A percentile compares a stretch with the other conserved stretches of the same genome.
Conservation (phyloP, 2,888 invertebrate genomes). For the Gandaritis pyraliata region DNA sequence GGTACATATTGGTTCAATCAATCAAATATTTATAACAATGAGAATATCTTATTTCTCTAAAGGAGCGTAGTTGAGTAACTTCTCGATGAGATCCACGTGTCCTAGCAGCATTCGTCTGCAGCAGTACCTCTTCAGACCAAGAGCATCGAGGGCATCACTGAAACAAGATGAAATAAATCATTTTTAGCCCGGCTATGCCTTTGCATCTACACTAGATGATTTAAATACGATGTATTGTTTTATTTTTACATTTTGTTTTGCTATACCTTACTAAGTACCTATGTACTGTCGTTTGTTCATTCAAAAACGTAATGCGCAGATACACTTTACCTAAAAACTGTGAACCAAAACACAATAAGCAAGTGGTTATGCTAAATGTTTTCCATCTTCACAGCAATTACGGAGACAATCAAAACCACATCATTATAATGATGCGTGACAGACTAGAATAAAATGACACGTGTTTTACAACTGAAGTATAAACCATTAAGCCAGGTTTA, state of each 20-base stretch:
- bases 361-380: not conserved
- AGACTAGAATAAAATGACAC: not conserved
- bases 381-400: constrained; percentile 12
- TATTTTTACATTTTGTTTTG: no score
- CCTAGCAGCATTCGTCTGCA: constrained; percentile 99
- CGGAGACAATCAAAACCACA: constrained; percentile 28
- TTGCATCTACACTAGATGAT: no score
- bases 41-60: constrained; percentile 90
- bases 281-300: no score
- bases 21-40: not conserved
- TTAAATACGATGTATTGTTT: no score
- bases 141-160: constrained; percentile 98
- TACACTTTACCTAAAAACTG: no score
- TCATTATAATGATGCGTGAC: constrained; percentile 17
- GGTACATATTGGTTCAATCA: not conserved
- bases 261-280: no score
- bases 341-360: no score
- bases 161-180: constrained; percentile 45
- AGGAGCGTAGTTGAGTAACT: constrained; percentile 99
- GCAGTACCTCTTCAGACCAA: constrained; percentile 98
- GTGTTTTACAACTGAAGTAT: not conserved
- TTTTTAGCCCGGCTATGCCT: no score
- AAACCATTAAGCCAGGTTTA: no score
- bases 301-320: constrained; percentile 5
- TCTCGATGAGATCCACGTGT: constrained; percentile 99